A percentile compares a stretch with the other conserved stretches of the same genome.
phyloP scores from a whole-genome alignment of 2,888 invertebrate genomes.

The Thereva unica region DNA sequence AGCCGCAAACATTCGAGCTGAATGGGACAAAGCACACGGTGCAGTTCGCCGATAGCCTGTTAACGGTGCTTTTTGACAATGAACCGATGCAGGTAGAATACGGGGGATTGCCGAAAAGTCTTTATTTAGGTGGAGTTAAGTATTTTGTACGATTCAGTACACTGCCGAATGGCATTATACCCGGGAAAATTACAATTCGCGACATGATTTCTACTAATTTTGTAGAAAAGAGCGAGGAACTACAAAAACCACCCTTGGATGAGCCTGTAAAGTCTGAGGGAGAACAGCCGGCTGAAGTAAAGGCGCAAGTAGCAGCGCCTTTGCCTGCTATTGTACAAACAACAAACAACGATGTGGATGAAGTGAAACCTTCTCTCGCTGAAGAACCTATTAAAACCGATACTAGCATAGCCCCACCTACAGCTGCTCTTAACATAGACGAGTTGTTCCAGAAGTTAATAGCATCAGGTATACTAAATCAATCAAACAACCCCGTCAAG shows the following conservation, averaged over 20 bases:
- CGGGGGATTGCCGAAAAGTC: slow-evolving; percentile 81
- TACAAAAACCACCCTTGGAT: slow-evolving; percentile 1
- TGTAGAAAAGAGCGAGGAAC: slow-evolving; percentile 39
- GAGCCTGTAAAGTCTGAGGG: too few species aligned
- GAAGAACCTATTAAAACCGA: too few species aligned
- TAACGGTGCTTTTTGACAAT: slow-evolving; percentile 78
- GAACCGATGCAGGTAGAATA: slow-evolving; percentile 78
- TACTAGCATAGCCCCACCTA: slow-evolving; percentile 52
- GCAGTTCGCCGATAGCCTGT: slow-evolving; percentile 77
- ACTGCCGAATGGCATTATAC: slow-evolving; percentile 72
- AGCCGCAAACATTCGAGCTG: slow-evolving; percentile 77
- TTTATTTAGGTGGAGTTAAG: slow-evolving; percentile 73
- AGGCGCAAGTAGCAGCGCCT: background rate
- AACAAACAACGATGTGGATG: background rate
- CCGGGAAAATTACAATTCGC: slow-evolving; percentile 71
- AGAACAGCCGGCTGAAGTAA: too few species aligned
- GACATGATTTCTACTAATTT: slow-evolving; percentile 70
- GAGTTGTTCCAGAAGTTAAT: slow-evolving; percentile 85
- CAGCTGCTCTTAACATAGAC: slow-evolving; percentile 67
- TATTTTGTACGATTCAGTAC: slow-evolving; percentile 82
- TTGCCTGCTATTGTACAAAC: background rate
- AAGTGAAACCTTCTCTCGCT: slow-evolving; percentile 61
- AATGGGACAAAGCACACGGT: slow-evolving; percentile 74
- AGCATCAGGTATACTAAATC: slow-evolving; percentile 76
- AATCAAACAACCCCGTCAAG: slow-evolving; percentile 40